phyloP scores from a whole-genome alignment of 1,140 invertebrate species.

The Bilobella aurantiaca region DNA sequence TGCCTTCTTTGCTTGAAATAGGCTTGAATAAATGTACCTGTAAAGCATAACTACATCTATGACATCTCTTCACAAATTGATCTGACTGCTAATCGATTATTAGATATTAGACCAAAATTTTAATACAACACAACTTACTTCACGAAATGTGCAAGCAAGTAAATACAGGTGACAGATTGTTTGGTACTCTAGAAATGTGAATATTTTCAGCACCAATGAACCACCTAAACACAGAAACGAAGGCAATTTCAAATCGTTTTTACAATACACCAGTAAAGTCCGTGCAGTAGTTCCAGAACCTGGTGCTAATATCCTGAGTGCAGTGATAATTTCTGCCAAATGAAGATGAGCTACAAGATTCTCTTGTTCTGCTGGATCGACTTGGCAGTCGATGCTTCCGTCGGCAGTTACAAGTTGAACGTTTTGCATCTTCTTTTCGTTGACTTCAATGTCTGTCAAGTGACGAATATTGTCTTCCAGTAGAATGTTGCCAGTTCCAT shows the following conservation, averaged over 20 bases:
- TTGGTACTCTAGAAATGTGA: slow-evolving; percentile 75
- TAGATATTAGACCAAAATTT: not conserved
- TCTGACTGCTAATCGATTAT: no score
- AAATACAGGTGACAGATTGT: slow-evolving; percentile 70
- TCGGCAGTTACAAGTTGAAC: slow-evolving; percentile 72
- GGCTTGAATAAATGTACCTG: slow-evolving; percentile 63
- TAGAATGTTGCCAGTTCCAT: slow-evolving; percentile 74
- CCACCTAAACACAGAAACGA: slow-evolving; percentile 47
- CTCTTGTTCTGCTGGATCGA: slow-evolving; percentile 76
- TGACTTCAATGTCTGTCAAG: slow-evolving; percentile 43
- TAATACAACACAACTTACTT: slow-evolving; percentile 38
- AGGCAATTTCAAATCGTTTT: not conserved
- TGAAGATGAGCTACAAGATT: slow-evolving; percentile 60
- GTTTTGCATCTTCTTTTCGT: not conserved
- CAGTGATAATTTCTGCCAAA: slow-evolving; percentile 68
- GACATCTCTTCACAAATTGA: not conserved
- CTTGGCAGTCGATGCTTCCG: slow-evolving; percentile 79
- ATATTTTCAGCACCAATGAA: slow-evolving; percentile 76
- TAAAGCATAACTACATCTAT: not conserved
- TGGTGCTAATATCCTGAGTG: slow-evolving; percentile 54
- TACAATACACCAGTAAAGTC: not conserved
- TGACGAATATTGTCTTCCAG: slow-evolving; percentile 52
- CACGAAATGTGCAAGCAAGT: slow-evolving; percentile 58
- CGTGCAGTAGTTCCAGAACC: slow-evolving; percentile 3
- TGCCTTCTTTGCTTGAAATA: slow-evolving; percentile 79